Percentiles rank a stretch among this genome's conserved stretches.
These are phyloP conservation scores for Drosophila sturtevanti DNA, from an alignment of 1,140 invertebrate species.

Conservation along the genomic window DNA sequence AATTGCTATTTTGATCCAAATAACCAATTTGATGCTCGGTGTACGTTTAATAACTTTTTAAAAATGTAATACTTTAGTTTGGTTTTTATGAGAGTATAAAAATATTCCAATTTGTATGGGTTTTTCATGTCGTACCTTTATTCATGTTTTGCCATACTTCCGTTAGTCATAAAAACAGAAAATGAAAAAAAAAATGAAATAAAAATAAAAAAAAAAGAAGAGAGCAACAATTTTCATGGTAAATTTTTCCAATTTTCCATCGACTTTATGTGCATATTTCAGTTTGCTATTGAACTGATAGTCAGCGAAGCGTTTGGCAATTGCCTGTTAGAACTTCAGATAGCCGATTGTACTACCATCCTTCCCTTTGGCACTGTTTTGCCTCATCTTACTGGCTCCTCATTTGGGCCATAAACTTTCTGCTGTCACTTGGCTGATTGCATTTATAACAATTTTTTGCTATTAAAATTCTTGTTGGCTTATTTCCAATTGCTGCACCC, in stretches of 20 bases:
- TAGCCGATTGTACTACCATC: neutral
- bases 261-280: conserved; percentile 25
- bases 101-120: neutral
- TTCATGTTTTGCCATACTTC: conserved; percentile 22
- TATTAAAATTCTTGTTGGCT: conserved; percentile 64
- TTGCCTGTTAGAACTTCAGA: conserved; percentile 25
- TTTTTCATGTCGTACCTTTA: neutral
- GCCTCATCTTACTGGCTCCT: conserved; percentile 9
- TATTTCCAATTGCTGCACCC: conserved; percentile 54
- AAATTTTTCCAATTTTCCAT: conserved; percentile 31
- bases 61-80: neutral
- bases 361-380: neutral
- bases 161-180: conserved; percentile 14
- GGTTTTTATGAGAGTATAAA: neutral
- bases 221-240: conserved; percentile 30
- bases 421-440: conserved; percentile 64
- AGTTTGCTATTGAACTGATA: conserved; percentile 23
- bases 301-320: conserved; percentile 33
- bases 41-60: neutral
- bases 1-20: too few species aligned
- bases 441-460: conserved; percentile 54
- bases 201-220: conserved; percentile 9
- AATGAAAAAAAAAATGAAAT: conserved; percentile 1
- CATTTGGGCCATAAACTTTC: conserved; percentile 49
- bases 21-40: too few species aligned